These are phyloP conservation scores for Podarcis lilfordi DNA, from an alignment of 2,797 vertebrate genomes.

Conservation along the genomic window DNA sequence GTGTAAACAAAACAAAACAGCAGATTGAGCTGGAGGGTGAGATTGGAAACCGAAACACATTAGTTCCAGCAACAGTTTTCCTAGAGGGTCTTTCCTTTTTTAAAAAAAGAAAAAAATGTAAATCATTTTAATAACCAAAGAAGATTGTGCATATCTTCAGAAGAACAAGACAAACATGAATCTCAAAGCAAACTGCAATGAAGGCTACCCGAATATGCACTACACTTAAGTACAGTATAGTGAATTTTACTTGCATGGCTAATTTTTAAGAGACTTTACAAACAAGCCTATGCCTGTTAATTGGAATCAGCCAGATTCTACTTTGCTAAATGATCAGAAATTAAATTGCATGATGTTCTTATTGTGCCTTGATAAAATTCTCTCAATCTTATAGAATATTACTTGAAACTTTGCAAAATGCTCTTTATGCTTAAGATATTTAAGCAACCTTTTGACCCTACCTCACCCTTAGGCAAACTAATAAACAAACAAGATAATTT, in stretches of 20 bases:
- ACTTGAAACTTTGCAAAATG: slow-evolving; percentile 8
- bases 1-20: slow-evolving; percentile 56
- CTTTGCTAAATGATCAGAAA: slow-evolving; percentile 38
- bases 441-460: neutral
- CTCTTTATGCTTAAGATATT: neutral
- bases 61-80: slow-evolving; percentile 25
- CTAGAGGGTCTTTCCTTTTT: slow-evolving; percentile 20
- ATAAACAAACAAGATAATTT: neutral
- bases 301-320: slow-evolving; percentile 11
- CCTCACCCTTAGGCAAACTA: neutral
- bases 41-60: slow-evolving; percentile 38
- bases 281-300: neutral
- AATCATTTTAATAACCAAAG: slow-evolving; percentile 28
- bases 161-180: neutral
- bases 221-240: neutral
- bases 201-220: neutral
- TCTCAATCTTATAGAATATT: neutral
- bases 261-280: neutral
- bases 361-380: neutral
- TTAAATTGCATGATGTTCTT: slow-evolving; percentile 14
- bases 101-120: neutral
- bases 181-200: neutral
- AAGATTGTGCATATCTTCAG: slow-evolving; percentile 1
- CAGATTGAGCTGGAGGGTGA: slow-evolving; percentile 51
- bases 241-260: neutral